Conservation (phyloP, 2,888 invertebrate species). For the Campaea margaritaria region DNA sequence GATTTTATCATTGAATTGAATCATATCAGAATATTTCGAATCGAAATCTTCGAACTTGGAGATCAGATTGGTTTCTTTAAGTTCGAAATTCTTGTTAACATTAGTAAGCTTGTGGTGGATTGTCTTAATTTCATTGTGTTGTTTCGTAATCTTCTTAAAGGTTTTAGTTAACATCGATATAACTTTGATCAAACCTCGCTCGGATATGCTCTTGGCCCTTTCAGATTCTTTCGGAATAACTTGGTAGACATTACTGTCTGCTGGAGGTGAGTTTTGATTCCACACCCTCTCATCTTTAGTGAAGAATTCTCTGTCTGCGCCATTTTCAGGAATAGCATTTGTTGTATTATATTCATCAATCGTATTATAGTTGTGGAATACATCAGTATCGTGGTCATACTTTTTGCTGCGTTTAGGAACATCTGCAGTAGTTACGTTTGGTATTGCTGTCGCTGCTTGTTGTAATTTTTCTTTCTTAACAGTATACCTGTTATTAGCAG, state of each 20-base stretch:
- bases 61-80: slow-evolving; percentile 52
- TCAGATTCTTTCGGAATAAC: slow-evolving; percentile 57
- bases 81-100: slow-evolving; percentile 61
- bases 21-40: slow-evolving; percentile 59
- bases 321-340: slow-evolving; percentile 30
- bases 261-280: slow-evolving; percentile 57
- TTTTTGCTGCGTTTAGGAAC: slow-evolving; percentile 61
- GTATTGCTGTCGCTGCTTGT: slow-evolving; percentile 18
- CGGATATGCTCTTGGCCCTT: slow-evolving; percentile 59
- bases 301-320: slow-evolving; percentile 53
- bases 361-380: slow-evolving; percentile 45
- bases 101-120: slow-evolving; percentile 61
- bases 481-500: slow-evolving; percentile 14
- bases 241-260: slow-evolving; percentile 57
- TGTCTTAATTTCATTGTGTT: slow-evolving; percentile 69
- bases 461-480: slow-evolving; percentile 38
- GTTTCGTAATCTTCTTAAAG: slow-evolving; percentile 75
- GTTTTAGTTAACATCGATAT: slow-evolving; percentile 73
- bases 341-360: slow-evolving; percentile 54
- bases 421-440: slow-evolving; percentile 18
- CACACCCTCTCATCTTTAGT: slow-evolving; percentile 60
- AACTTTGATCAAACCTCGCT: slow-evolving; percentile 71
- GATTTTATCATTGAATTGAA: slow-evolving; percentile 60
- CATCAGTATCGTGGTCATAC: slow-evolving; percentile 56
- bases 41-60: slow-evolving; percentile 69